Conservation (phyloP, 2,113 vertebrate genomes). For the Dasyurus viverrinus region DNA sequence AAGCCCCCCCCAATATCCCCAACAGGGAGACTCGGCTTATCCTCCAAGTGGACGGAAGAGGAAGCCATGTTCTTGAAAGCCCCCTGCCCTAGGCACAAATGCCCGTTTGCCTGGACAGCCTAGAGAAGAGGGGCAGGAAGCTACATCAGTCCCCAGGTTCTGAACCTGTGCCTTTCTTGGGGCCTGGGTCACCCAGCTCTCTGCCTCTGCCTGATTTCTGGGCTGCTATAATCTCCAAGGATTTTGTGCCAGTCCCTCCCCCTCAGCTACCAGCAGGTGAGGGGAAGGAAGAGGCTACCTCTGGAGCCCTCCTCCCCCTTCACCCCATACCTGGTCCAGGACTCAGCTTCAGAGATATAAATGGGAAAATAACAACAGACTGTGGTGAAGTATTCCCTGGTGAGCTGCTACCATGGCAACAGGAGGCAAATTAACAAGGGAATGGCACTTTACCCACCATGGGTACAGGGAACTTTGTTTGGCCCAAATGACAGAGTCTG, state of each 20-base stretch:
- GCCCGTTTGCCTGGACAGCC: background rate
- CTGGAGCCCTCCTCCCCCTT: constrained; percentile 47
- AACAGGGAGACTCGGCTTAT: background rate
- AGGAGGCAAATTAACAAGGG: constrained; percentile 64
- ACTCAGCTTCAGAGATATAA: constrained; percentile 71
- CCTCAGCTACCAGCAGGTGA: constrained; percentile 13
- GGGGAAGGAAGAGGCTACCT: constrained; percentile 1
- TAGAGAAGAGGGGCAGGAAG: background rate
- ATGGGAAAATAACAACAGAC: constrained; percentile 79
- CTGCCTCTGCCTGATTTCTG: background rate
- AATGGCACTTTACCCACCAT: constrained; percentile 58
- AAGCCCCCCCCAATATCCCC: background rate
- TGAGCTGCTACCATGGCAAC: constrained; percentile 73
- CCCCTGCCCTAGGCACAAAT: background rate
- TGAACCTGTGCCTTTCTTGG: background rate
- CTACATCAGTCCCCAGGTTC: background rate
- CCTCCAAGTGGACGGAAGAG: too few relatives aligned
- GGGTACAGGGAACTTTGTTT: constrained; percentile 54
- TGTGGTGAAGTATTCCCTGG: constrained; percentile 57
- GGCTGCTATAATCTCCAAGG: background rate
- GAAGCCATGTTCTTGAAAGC: background rate
- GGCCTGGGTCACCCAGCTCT: background rate
- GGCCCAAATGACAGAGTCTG: background rate
- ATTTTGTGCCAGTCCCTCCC: background rate
- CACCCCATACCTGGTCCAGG: constrained; percentile 65